Evolutionary conservation across 2,797 vertebrate genomes (phyloP), one percentile per base, ranked within the genome.

Genomic region (Manis pentadactyla): DNA sequence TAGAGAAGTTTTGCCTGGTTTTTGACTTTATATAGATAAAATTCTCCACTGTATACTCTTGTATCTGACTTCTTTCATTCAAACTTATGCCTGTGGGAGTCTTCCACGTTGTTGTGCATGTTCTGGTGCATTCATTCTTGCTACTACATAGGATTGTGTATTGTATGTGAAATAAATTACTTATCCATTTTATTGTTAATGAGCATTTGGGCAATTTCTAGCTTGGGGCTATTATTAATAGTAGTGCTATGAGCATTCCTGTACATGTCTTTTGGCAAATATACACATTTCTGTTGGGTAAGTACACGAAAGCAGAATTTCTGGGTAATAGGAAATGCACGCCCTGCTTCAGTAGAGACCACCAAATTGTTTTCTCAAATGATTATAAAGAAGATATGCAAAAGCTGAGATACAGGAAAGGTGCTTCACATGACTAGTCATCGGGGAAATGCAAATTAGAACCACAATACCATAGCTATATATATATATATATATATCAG

Each of bases 311-410:
- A 39, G 7, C 37, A 68, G 83, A 81, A 83, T 55, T 37, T 8
- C 31, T 63, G 39, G 34, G 66, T 87, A 31, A 46, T 46, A 85
- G 66, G 31, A 95, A 95, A 86, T 61, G 25, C 17, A 42, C 39
- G 39, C 55, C 79, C 55, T 61, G 61, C 14, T 61, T 86, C 34
- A 61, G 29, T 68, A 88, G 78, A 68, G n/a, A 61, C 53, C 92
- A 37, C 55, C 79, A 87, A 61, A 29, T 83, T n/a, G 9, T 71
- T 95, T 92, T 75, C 31, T 79, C n/a, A 93, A 93, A 39, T 59
- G 39, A 29, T 95, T 90, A 66, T 25, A 90, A 89, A 84, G 78
- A 78, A 55, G 8, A 27, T 83, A 25, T 83, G 12, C 39, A 42
- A 51, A 11, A 27, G 1, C 4, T 15, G 37, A 66, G 77, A 59